Evolutionary conservation across 2,888 invertebrate species (phyloP).

Genomic region (Phyto melanocephala): DNA sequence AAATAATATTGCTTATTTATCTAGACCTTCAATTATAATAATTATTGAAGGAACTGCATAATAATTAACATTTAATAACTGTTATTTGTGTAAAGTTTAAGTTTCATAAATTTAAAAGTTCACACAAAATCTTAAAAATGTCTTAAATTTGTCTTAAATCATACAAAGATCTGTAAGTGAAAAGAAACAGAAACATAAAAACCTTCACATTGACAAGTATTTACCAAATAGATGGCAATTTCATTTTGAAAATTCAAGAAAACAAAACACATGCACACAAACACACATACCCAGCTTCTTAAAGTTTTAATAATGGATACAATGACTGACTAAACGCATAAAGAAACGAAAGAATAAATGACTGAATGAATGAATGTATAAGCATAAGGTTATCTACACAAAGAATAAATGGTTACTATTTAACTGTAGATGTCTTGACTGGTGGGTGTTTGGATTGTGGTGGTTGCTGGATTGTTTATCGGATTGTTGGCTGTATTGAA

Average conservation of each 20-base stretch:
- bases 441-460: constrained; percentile 19
- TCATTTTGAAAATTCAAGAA: constrained; percentile 46
- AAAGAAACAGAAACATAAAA: background rate
- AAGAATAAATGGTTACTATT: constrained; percentile 38
- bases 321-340: constrained; percentile 4
- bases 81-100: too few species aligned
- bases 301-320: constrained; percentile 42
- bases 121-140: too few species aligned
- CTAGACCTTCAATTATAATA: too few species aligned
- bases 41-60: too few species aligned
- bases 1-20: too few species aligned
- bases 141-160: too few species aligned
- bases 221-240: constrained; percentile 42
- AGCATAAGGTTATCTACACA: constrained; percentile 57
- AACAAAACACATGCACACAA: background rate
- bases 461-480: constrained; percentile 7
- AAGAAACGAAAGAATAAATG: background rate
- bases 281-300: background rate
- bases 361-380: constrained; percentile 32
- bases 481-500: background rate
- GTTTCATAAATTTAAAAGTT: too few species aligned
- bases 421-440: background rate
- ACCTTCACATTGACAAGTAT: background rate
- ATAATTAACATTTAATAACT: too few species aligned
- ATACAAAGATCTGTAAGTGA: background rate